Evolutionary conservation across 2,888 invertebrate genomes (phyloP).

Genomic region (Meliscaeva auricollis): DNA sequence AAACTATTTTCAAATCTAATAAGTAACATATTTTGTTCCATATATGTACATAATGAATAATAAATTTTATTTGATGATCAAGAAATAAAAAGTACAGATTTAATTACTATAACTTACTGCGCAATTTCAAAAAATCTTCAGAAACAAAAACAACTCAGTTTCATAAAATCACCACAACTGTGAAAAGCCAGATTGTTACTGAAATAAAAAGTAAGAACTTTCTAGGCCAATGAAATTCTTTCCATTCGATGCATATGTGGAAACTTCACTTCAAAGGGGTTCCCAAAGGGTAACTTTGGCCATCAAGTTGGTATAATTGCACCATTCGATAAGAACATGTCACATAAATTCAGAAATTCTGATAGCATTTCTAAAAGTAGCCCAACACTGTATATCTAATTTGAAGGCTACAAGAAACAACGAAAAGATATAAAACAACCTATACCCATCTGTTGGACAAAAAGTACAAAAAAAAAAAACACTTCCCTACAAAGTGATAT

Average conservation of each 20-base stretch:
- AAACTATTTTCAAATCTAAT: no score
- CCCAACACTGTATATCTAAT: constrained; percentile 63
- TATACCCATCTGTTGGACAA: constrained; percentile 33
- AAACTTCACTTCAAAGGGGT: constrained; percentile 3
- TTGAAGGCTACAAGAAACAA: constrained; percentile 34
- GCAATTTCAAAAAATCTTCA: neutral
- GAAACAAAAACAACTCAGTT: neutral
- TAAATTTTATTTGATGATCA: no score
- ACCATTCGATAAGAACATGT: constrained; percentile 42
- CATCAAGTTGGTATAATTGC: constrained; percentile 11
- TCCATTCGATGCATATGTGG: neutral
- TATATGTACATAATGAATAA: no score
- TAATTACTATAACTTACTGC: constrained; percentile 12
- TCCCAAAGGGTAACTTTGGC: constrained; percentile 30
- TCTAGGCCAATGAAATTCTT: neutral
- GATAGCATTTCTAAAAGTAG: constrained; percentile 73
- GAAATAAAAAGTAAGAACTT: neutral
- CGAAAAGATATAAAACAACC: no score
- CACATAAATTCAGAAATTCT: constrained; percentile 34
- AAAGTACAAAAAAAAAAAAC: neutral
- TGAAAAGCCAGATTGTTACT: neutral
- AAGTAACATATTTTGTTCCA: no score
- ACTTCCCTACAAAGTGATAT: constrained; percentile 12
- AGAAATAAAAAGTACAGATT: neutral
- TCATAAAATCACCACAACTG: no score